Evolutionary conservation across 2,113 vertebrate species (phyloP), one percentile per base, ranked within the genome.

Genomic region (Oncorhynchus kisutch): DNA sequence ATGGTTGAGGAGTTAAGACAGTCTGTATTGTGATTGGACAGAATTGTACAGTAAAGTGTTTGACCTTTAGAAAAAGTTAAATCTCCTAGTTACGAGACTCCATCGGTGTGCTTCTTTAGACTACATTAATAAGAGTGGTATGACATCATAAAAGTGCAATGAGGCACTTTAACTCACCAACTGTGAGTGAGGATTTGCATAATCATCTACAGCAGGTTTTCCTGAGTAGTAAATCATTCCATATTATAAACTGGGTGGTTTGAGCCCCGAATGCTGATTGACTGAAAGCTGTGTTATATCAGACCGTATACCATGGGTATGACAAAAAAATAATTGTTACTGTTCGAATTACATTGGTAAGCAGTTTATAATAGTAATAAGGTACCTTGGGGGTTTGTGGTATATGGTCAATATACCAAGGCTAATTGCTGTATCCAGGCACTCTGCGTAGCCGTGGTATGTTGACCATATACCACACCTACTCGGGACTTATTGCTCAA

Each of bases 141-240:
- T 68, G 31, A 31, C 67, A 18, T 39, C 34, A 39, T 39, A 45
- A 45, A 45, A 45, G 39, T 45, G 39, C 39, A 3, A 11, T 45
- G 31, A 68, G 67, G 67, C 67, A 68, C 67, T 67, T 45, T 45
- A 34, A 67, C 25, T 34, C 25, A 67, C 9, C 14, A 34, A 20
- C 18, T 20, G 39, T 68, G 29, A 39, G 16, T n/a, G 24, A 67
- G 20, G 25, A 22, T 69, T 48, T 64, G 84, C 76, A 85, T 82
- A 84, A 83, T 67, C 75, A 70, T 84, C 87, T 78, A 79, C 67
- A 83, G 86, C 81, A 85, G 82, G n/a, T 77, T 62, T 71, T 13
- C 59, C 66, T 71, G 77, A 34, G 31, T 34, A 39, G 14, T 11
- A 77, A 77, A 86, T 84, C 81, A 85, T 81, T 79, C 78, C 86